These are phyloP conservation scores for Alauda arvensis DNA, from an alignment of 2,797 vertebrate species.

Conservation along the genomic window DNA sequence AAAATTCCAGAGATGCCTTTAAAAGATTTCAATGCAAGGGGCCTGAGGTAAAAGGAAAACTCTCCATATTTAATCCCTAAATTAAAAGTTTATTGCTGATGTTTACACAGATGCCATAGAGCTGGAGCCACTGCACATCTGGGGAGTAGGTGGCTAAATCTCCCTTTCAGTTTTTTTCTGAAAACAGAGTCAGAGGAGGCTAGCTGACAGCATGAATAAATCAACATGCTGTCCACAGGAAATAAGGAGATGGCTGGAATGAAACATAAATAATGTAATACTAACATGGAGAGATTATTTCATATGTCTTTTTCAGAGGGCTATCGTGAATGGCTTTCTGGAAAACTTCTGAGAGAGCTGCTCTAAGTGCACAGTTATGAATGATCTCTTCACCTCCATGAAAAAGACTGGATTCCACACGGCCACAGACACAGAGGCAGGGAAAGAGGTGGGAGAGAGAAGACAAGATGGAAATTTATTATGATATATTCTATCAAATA, in stretches of 20 bases:
- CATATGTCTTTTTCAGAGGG: neutral
- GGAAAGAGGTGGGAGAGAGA: neutral
- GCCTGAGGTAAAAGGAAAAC: neutral
- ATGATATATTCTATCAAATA: neutral
- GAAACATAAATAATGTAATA: constrained; percentile 39
- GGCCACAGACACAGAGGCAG: neutral
- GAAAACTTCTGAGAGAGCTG: constrained; percentile 4
- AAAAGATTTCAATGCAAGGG: neutral
- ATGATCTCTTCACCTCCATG: neutral
- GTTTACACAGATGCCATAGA: constrained; percentile 61
- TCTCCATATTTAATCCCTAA: constrained; percentile 16
- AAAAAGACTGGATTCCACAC: neutral
- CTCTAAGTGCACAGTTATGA: neutral
- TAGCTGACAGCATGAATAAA: constrained; percentile 52
- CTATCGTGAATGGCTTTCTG: neutral
- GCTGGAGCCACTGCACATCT: constrained; percentile 34
- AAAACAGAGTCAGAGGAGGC: constrained; percentile 12
- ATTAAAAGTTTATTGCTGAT: constrained; percentile 34
- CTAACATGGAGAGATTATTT: constrained; percentile 23
- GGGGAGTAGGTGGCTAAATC: constrained; percentile 27
- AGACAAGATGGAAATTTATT: neutral
- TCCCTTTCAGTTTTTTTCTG: constrained; percentile 40
- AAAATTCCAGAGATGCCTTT: neutral
- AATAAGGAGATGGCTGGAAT: constrained; percentile 39
- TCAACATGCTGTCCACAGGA: constrained; percentile 47